A percentile compares a stretch with the other conserved stretches of the same genome.
Conservation (phyloP, 2,888 invertebrate species). For the Agrypnus murinus region DNA sequence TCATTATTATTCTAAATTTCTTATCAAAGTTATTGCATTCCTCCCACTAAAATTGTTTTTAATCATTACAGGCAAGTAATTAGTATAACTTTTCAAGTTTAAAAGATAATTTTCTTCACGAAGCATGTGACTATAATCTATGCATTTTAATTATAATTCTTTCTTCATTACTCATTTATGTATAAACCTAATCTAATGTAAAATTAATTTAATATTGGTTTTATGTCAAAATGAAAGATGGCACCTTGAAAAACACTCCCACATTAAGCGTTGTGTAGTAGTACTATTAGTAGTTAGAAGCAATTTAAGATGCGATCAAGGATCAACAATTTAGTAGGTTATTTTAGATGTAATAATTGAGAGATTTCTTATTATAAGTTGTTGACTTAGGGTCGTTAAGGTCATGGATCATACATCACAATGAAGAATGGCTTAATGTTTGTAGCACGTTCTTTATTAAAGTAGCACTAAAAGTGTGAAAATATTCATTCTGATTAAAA, state of each 20-base stretch:
- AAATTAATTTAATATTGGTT: conserved; percentile 6
- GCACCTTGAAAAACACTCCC: conserved; percentile 8
- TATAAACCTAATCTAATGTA: too few relatives aligned
- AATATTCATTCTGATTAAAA: conserved; percentile 1
- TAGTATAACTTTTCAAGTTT: conserved; percentile 3
- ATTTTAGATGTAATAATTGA: conserved; percentile 40
- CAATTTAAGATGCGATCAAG: conserved; percentile 41
- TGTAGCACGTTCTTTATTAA: conserved; percentile 19
- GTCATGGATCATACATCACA: conserved; percentile 39
- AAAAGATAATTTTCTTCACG: not conserved
- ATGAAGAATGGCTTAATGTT: conserved; percentile 27
- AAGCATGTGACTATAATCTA: too few relatives aligned
- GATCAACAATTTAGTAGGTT: conserved; percentile 43
- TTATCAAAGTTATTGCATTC: not conserved
- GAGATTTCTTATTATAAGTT: conserved; percentile 45
- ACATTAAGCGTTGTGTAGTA: conserved; percentile 23
- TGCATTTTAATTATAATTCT: not conserved
- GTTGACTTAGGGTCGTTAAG: conserved; percentile 38
- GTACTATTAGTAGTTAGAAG: conserved; percentile 23
- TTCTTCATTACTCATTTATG: not conserved
- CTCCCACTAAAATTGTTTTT: conserved; percentile 30
- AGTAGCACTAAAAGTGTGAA: conserved; percentile 10
- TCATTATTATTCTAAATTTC: not conserved
- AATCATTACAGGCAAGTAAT: conserved; percentile 28
- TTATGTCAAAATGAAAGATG: conserved; percentile 28